phyloP scores from a whole-genome alignment of 64 coral and sea anemone genomes.

The Montipora capricornis region DNA sequence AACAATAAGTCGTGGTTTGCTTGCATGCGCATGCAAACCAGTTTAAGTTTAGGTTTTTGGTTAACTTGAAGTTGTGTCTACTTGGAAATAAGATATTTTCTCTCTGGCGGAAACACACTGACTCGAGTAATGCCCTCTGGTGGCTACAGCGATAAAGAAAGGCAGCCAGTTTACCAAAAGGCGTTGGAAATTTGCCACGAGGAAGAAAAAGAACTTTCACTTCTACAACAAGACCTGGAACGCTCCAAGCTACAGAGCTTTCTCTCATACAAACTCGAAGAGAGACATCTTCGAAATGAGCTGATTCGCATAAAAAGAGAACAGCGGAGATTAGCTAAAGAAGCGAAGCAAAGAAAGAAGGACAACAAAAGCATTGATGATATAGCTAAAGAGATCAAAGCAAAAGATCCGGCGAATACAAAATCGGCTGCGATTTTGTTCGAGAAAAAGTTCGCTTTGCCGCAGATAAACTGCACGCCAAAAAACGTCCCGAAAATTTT shows the following conservation, averaged over 20 bases:
- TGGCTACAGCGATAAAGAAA: conserved; percentile 44
- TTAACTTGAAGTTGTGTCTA: too few relatives aligned
- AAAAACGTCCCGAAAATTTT: conserved; percentile 80
- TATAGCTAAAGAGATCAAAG: conserved; percentile 74
- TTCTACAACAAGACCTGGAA: conserved; percentile 70
- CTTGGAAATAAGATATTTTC: too few relatives aligned
- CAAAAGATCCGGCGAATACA: conserved; percentile 25
- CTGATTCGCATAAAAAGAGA: conserved; percentile 70
- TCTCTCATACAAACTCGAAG: conserved; percentile 82
- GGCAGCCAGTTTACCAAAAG: conserved; percentile 88
- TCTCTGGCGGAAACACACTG: too few relatives aligned
- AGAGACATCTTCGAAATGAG: conserved; percentile 78
- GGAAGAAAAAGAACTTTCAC: conserved; percentile 48
- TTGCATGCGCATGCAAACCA: too few relatives aligned
- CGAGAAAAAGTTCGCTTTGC: conserved; percentile 68
- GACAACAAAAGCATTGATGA: conserved; percentile 81
- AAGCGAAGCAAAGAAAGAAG: conserved; percentile 54
- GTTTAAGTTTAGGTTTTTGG: too few relatives aligned
- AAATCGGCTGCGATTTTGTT: conserved; percentile 52
- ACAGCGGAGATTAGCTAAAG: conserved; percentile 66
- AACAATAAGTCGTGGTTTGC: too few relatives aligned
- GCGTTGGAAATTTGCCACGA: conserved; percentile 78
- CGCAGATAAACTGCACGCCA: conserved; percentile 80
- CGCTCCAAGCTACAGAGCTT: conserved; percentile 66
- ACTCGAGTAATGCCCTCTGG: conserved; percentile 64